phyloP scores from a whole-genome alignment of 2,888 invertebrate species.

The Idaea straminata region DNA sequence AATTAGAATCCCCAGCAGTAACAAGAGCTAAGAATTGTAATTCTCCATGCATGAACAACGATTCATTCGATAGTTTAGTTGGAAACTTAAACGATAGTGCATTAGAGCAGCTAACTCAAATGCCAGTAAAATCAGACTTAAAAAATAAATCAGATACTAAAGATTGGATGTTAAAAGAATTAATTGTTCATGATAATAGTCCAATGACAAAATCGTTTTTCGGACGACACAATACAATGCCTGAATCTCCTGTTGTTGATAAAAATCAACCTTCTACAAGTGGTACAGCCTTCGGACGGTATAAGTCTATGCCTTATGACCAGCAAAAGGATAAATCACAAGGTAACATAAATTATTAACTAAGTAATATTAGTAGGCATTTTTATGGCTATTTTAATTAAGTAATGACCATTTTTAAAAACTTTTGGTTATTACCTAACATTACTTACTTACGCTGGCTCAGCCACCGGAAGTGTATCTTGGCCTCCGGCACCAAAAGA shows the following conservation, averaged over 20 bases:
- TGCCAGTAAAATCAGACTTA: conserved; percentile 47
- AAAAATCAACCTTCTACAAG: conserved; percentile 61
- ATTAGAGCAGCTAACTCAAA: conserved; percentile 64
- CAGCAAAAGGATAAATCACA: conserved; percentile 41
- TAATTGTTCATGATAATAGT: conserved; percentile 51
- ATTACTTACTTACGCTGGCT: too few species aligned
- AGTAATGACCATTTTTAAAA: too few species aligned
- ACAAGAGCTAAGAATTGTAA: conserved; percentile 49
- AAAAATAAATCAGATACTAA: conserved; percentile 32
- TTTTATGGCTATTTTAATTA: too few species aligned
- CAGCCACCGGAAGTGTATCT: too few species aligned
- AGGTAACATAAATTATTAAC: conserved; percentile 32
- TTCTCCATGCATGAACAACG: conserved; percentile 60
- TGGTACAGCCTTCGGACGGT: conserved; percentile 64
- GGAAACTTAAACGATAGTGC: conserved; percentile 72
- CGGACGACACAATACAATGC: conserved; percentile 70
- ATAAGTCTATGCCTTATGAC: conserved; percentile 70
- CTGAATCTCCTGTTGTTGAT: conserved; percentile 59
- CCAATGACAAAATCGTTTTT: conserved; percentile 58
- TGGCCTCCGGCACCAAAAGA: too few species aligned
- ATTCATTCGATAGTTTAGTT: conserved; percentile 72
- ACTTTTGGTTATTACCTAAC: too few species aligned
- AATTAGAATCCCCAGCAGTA: conserved; percentile 57
- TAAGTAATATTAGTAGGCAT: too few species aligned
- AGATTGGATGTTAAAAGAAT: conserved; percentile 54